Conservation (phyloP, 2,888 invertebrate genomes). For the Acholoe squamosa region DNA sequence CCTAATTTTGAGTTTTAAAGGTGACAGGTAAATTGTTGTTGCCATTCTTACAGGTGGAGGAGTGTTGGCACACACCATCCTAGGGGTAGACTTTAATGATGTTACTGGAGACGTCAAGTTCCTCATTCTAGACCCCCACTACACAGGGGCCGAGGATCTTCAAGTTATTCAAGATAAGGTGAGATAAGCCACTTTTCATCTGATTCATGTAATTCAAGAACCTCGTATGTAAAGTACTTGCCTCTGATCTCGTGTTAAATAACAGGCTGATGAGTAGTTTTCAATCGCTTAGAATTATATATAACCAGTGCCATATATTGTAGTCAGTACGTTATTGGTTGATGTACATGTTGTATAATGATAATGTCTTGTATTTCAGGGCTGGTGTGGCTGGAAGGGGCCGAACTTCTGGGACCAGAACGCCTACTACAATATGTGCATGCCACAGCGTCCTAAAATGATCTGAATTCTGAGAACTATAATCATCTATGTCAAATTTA, state of each 20-base stretch:
- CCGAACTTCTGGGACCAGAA: constrained; percentile 96
- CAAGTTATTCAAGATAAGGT: constrained; percentile 84
- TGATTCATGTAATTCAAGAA: not conserved
- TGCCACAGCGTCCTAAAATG: constrained; percentile 88
- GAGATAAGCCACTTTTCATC: not conserved
- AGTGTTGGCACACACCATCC: constrained; percentile 97
- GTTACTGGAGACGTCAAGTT: constrained; percentile 92
- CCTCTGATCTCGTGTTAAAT: too few species aligned
- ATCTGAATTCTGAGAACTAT: not conserved
- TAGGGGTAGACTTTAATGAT: constrained; percentile 95
- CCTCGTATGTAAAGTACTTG: too few species aligned
- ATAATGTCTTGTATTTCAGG: constrained; percentile 87
- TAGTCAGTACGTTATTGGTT: too few species aligned
- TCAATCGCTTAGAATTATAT: too few species aligned
- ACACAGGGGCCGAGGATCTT: constrained; percentile 94
- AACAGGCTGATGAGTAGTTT: too few species aligned
- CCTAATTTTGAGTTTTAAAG: too few species aligned
- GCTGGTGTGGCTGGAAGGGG: constrained; percentile 99
- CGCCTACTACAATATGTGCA: constrained; percentile 97
- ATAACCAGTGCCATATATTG: too few species aligned
- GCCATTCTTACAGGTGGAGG: constrained; percentile 97
- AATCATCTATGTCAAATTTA: too few species aligned
- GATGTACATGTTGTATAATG: not conserved
- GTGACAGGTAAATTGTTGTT: too few species aligned
- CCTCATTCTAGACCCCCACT: constrained; percentile 99